A percentile compares a stretch with the other conserved stretches of the same genome.
These are phyloP conservation scores for Charanyca ferruginea DNA, from an alignment of 2,888 invertebrate genomes.

Conservation along the genomic window DNA sequence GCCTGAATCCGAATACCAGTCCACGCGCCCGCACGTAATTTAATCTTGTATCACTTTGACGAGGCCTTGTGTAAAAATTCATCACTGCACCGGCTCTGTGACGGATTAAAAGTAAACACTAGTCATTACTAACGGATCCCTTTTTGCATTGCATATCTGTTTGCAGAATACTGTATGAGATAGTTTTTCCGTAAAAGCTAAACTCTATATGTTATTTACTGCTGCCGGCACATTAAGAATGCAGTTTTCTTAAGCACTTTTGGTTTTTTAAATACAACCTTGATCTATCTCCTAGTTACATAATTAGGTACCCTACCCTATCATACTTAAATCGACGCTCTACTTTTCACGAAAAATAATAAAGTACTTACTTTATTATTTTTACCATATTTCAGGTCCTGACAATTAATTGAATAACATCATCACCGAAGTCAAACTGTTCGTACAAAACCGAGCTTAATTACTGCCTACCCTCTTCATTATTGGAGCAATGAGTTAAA, in stretches of 20 bases:
- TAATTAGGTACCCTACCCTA: too few relatives aligned
- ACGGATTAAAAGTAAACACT: slow-evolving; percentile 67
- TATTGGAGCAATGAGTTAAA: slow-evolving; percentile 89
- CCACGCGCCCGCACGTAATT: slow-evolving; percentile 81
- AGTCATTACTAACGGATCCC: slow-evolving; percentile 43
- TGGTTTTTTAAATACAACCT: neutral
- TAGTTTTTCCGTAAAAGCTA: slow-evolving; percentile 16
- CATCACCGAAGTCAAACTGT: slow-evolving; percentile 55
- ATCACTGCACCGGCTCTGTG: slow-evolving; percentile 59
- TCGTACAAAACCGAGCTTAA: slow-evolving; percentile 80
- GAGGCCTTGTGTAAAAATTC: slow-evolving; percentile 75
- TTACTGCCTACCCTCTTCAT: slow-evolving; percentile 86
- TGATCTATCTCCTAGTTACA: neutral
- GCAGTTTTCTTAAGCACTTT: too few relatives aligned
- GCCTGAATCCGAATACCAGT: slow-evolving; percentile 67
- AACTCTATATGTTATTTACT: neutral
- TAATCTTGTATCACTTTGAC: slow-evolving; percentile 86
- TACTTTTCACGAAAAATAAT: too few relatives aligned
- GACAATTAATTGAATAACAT: slow-evolving; percentile 33
- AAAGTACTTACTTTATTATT: neutral
- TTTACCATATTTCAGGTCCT: neutral
- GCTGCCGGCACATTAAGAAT: neutral
- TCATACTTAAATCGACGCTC: too few relatives aligned
- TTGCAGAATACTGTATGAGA: neutral
- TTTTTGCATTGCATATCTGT: slow-evolving; percentile 26